These are phyloP conservation scores for Lepus europaeus DNA, from an alignment of 2,113 vertebrate species.

Conservation along the genomic window DNA sequence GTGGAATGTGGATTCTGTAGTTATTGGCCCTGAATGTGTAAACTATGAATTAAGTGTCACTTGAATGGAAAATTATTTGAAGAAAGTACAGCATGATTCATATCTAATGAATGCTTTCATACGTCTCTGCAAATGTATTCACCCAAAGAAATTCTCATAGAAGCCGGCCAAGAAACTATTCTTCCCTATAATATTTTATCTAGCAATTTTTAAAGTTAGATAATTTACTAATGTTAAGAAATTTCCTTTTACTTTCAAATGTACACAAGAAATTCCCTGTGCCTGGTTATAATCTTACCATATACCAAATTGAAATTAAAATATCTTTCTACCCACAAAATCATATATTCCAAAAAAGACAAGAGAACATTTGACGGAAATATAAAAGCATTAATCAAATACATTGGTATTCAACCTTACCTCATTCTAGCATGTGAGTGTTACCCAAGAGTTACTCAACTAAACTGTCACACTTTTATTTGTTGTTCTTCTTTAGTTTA, in stretches of 20 bases:
- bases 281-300: background rate
- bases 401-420: background rate
- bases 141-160: conserved; percentile 70
- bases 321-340: conserved; percentile 35
- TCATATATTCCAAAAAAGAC: conserved; percentile 4
- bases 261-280: conserved; percentile 59
- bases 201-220: conserved; percentile 73
- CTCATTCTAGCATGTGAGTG: background rate
- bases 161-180: conserved; percentile 71
- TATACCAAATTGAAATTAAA: conserved; percentile 58
- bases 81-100: conserved; percentile 81
- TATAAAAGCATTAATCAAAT: background rate
- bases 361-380: conserved; percentile 7
- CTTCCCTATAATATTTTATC: conserved; percentile 72
- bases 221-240: conserved; percentile 69
- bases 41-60: conserved; percentile 80
- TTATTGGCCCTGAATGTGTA: conserved; percentile 73
- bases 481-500: conserved; percentile 28
- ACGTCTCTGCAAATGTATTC: conserved; percentile 72
- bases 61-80: conserved; percentile 83
- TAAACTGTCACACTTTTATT: background rate
- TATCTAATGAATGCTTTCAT: conserved; percentile 81
- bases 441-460: background rate
- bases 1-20: conserved; percentile 77
- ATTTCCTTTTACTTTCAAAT: conserved; percentile 63